Percentiles rank a stretch among this genome's conserved stretches.
Conservation (phyloP, 2,113 vertebrate genomes). For the Anser brachyrhynchus region DNA sequence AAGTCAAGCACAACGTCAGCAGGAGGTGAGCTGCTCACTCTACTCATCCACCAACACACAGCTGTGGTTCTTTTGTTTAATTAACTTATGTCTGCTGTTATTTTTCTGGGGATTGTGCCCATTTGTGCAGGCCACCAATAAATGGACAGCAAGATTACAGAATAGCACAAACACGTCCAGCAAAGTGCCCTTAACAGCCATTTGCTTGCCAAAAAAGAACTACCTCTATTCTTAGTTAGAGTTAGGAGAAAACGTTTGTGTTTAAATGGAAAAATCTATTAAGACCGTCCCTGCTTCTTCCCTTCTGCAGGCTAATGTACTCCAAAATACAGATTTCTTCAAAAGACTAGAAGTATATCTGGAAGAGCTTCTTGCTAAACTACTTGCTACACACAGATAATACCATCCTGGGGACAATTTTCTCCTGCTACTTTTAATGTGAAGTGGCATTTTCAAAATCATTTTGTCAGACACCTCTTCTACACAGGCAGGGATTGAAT, state of each 20-base stretch:
- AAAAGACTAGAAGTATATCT: not conserved
- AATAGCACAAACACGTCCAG: not conserved
- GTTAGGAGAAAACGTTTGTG: not conserved
- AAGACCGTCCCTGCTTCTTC: conserved; percentile 22
- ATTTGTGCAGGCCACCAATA: not conserved
- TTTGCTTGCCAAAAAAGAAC: not conserved
- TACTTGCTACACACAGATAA: conserved; percentile 39
- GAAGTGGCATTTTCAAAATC: conserved; percentile 42
- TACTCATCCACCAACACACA: not conserved
- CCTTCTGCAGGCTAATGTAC: conserved; percentile 34
- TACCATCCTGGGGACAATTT: conserved; percentile 17
- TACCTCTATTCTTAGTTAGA: not conserved
- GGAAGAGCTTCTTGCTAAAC: conserved; percentile 29
- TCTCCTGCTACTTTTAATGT: conserved; percentile 30
- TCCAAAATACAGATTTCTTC: conserved; percentile 20
- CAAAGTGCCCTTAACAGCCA: conserved; percentile 1
- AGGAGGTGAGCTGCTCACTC: not conserved
- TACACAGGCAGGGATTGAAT: not conserved
- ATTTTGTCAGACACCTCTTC: conserved; percentile 29
- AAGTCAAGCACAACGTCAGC: not conserved
- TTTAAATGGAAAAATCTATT: conserved; percentile 20
- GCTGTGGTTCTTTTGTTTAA: not conserved
- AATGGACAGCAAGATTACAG: not conserved
- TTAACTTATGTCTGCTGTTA: not conserved
- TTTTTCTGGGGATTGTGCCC: not conserved